Evolutionary conservation across 2,888 invertebrate genomes (phyloP), one percentile per base, ranked within the genome.

Genomic region (Cistogaster globosa): DNA sequence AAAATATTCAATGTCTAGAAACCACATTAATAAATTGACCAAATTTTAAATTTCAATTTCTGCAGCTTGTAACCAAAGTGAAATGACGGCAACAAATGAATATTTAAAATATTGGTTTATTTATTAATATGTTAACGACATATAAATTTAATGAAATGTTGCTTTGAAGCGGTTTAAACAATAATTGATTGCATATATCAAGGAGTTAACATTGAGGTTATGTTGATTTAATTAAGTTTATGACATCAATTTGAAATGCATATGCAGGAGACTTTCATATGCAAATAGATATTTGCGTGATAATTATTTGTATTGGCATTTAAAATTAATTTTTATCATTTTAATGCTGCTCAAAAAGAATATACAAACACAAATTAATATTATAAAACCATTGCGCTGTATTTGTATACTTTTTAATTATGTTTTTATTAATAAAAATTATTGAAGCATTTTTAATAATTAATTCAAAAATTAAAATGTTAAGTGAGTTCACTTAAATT

Each of bases 121-220:
- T 38, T 38, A 38, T 38, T 38, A 38, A 26, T n/a, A n/a, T 42
- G 42, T 2, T 4, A 42, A 42, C 4, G 7, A 9, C 22, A 16
- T 68, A 45, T 12, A 14, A 26, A 14, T 51, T 16, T 51, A 55
- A 20, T 32, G 16, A 69, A 53, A 11, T 62, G 55, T 22, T 55
- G 22, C 32, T 32, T 53, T 26, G 36, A 57, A 8, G 18, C 14
- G 20, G 7, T 76, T 45, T 51, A 6, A 45, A 36, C 62, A 55
- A 36, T 20, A 63, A 48, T 9, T 16, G 2, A 55, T 63, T 36
- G 45, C 20, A 14, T 60, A 32, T 2, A 32, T 45, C 11, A n/a
- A 55, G n/a, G 12, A 22, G 18, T 6, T 60, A 9, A 53, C 16
- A 67, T 48, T 77, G 68, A 77, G 53, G 62, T 75, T 51, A 38